These are phyloP conservation scores for Macrophya alboannulata DNA, from an alignment of 2,888 invertebrate genomes.

Conservation along the genomic window DNA sequence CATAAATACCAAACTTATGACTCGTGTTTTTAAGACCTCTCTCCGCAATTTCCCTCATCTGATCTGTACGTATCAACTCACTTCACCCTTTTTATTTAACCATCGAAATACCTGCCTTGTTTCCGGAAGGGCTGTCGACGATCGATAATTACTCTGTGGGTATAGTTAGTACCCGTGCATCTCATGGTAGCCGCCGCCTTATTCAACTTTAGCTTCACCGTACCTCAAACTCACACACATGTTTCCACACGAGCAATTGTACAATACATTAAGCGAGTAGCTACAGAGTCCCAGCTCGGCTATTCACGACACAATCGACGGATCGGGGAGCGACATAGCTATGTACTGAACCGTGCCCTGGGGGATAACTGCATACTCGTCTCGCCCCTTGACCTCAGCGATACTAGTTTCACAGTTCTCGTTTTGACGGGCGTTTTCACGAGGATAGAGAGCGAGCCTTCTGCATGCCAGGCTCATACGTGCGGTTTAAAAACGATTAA, in stretches of 20 bases:
- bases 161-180: neutral
- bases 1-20: conserved; percentile 58
- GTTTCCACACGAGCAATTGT: conserved; percentile 20
- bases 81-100: neutral
- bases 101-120: conserved; percentile 13
- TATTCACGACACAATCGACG: conserved; percentile 40
- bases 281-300: conserved; percentile 17
- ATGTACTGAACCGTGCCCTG: conserved; percentile 30
- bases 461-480: neutral
- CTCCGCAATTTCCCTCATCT: neutral
- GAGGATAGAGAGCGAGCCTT: neutral
- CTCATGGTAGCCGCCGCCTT: conserved; percentile 32
- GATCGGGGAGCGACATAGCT: conserved; percentile 41
- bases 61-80: conserved; percentile 58
- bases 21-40: neutral
- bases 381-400: conserved; percentile 49
- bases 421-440: conserved; percentile 1
- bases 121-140: conserved; percentile 1
- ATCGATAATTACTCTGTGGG: conserved; percentile 32
- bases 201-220: neutral
- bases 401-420: conserved; percentile 44
- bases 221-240: neutral
- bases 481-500: conserved; percentile 34
- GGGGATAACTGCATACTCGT: conserved; percentile 38
- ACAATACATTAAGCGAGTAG: conserved; percentile 24